Conservation (phyloP, 2,888 invertebrate genomes). For the Liopterus haemorrhoidalis region DNA sequence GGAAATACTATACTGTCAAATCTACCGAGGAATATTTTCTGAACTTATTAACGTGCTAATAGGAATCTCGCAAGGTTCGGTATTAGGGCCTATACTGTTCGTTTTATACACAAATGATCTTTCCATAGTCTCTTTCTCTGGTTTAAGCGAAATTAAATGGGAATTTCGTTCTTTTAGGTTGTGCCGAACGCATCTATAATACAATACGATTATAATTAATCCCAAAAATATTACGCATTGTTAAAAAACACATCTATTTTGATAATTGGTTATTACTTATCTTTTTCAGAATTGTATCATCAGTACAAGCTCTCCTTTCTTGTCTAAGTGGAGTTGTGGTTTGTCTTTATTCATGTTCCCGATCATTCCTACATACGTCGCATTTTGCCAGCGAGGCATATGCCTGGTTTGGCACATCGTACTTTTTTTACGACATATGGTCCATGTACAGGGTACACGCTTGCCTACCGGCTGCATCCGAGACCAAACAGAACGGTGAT, state of each 20-base stretch:
- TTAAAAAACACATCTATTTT: too few species aligned
- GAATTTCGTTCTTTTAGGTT: background rate
- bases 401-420: constrained; percentile 73
- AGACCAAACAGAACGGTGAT: constrained; percentile 31
- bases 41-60: too few species aligned
- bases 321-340: constrained; percentile 62
- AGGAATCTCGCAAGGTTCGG: too few species aligned
- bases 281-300: constrained; percentile 59
- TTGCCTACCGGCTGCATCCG: constrained; percentile 6
- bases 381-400: constrained; percentile 71
- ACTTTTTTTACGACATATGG: constrained; percentile 75
- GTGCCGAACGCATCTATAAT: background rate
- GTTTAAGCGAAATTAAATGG: too few species aligned
- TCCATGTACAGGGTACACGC: constrained; percentile 68
- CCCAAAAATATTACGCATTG: background rate
- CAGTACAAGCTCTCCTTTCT: constrained; percentile 63
- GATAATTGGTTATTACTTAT: too few species aligned
- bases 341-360: constrained; percentile 61
- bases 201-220: background rate
- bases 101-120: too few species aligned
- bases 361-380: constrained; percentile 61
- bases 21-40: too few species aligned
- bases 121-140: too few species aligned
- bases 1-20: background rate
- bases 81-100: too few species aligned